Base-by-base conservation (phyloP, 2,888 invertebrate genomes). In the Perizoma affinitatum region DNA sequence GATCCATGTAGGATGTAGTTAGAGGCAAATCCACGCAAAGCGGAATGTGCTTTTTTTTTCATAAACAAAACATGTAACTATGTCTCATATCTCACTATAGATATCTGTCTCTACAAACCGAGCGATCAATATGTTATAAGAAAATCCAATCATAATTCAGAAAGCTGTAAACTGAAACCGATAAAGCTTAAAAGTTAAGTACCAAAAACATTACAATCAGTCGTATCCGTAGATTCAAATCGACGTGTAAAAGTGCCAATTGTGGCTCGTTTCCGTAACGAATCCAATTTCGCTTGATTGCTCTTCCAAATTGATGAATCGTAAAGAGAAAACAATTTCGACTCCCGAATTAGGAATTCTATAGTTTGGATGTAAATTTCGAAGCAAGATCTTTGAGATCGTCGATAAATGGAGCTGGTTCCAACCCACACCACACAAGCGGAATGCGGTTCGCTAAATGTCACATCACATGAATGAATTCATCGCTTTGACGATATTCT, bases 261-360 rank as follows among this genome's bases (percentile, higher is more conserved):
- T 80, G 79, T 79, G 75, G 79, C 69, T 71, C 73, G 74, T 76
- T 78, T 77, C 73, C 72, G 73, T 77, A 79, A 80, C 78, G 75
- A 80, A 79, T 79, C 80, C 78, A 79, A 79, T 80, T 79, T 75
- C 74, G 71, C 70, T 78, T 78, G 77, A 79, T 80, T 76, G 76
- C 75, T 76, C 72, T 70, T 70, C 67, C 69, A 75, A 80, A 78
- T 75, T 79, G 79, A 79, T 78, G 79, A 80, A 75, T 77, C 79
- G 75, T 80, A 80, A 80, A 78, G 73, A 73, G 72, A 78, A 79
- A 78, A 79, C 79, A 79, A 77, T 79, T 79, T 77, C 73, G 71
- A 69, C 76, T 74, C 77, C 76, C 73, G 72, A 77, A 80, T 75
- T 77, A 75, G 72, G 67, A 58, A 59, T 59, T 50, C 52, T 52